Evolutionary conservation across 2,113 vertebrate species (phyloP).

Genomic region (Erpornis zantholeuca): DNA sequence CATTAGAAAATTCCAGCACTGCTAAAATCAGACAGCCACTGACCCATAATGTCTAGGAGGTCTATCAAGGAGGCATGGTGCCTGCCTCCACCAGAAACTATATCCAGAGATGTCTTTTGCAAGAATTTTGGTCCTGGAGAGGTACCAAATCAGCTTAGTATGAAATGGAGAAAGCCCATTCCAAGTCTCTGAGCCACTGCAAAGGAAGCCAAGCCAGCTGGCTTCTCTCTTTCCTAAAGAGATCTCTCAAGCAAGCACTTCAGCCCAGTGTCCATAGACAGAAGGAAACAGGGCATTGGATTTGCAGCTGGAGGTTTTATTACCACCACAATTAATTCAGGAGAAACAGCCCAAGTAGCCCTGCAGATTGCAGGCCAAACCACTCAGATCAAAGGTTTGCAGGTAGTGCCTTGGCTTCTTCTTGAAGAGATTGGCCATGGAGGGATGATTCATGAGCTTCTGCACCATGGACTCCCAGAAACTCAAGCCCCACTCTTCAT

Average conservation of each 20-base stretch:
- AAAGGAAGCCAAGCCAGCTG: not conserved
- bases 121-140: conserved; percentile 11
- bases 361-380: not conserved
- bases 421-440: not conserved
- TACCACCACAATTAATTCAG: not conserved
- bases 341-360: not conserved
- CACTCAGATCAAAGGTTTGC: not conserved
- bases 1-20: not conserved
- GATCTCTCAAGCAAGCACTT: not conserved
- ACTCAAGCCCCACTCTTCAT: not conserved
- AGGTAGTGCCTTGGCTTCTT: not conserved
- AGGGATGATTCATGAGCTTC: not conserved
- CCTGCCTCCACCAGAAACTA: conserved; percentile 1
- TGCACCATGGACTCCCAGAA: not conserved
- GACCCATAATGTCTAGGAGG: not conserved
- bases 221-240: not conserved
- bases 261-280: not conserved
- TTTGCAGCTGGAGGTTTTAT: not conserved
- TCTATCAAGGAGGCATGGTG: not conserved
- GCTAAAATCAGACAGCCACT: conserved; percentile 1
- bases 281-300: not conserved
- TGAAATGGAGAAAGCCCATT: not conserved
- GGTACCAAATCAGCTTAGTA: not conserved
- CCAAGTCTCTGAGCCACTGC: not conserved
- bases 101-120: conserved; percentile 13